These are phyloP conservation scores for Masticophis lateralis DNA, from an alignment of 2,797 vertebrate genomes.

Conservation along the genomic window DNA sequence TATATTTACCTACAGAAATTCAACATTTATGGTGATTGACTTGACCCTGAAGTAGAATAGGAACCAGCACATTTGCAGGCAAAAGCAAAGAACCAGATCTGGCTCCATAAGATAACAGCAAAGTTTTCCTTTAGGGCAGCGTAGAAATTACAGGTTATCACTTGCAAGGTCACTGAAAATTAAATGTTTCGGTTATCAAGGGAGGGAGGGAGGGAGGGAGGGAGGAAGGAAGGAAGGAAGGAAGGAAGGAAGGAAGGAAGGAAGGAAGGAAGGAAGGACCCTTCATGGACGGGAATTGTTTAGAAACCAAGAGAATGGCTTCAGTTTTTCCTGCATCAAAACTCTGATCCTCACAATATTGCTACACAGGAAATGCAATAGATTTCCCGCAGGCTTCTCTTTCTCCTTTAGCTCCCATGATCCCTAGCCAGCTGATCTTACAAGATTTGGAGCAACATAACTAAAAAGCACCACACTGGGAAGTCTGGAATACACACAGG, in stretches of 20 bases:
- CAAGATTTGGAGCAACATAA: background rate
- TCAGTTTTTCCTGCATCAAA: background rate
- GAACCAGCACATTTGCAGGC: background rate
- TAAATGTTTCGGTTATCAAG: background rate
- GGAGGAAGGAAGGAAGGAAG: background rate
- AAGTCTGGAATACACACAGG: background rate
- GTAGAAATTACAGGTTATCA: background rate
- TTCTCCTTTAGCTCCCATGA: background rate
- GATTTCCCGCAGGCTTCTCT: background rate
- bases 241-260: background rate
- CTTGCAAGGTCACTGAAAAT: background rate
- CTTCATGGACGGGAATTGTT: background rate
- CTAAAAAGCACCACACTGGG: background rate
- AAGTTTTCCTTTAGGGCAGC: background rate
- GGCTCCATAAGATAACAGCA: background rate
- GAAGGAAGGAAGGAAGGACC: background rate
- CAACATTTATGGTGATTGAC: background rate
- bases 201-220: background rate
- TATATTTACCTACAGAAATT: background rate
- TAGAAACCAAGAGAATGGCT: background rate
- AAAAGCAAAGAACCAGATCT: background rate
- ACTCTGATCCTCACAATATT: background rate
- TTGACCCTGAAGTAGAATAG: background rate
- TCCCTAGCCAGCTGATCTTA: background rate
- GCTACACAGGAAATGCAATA: background rate